Base-by-base conservation (phyloP, 2,797 vertebrate genomes). In the Huso huso region DNA sequence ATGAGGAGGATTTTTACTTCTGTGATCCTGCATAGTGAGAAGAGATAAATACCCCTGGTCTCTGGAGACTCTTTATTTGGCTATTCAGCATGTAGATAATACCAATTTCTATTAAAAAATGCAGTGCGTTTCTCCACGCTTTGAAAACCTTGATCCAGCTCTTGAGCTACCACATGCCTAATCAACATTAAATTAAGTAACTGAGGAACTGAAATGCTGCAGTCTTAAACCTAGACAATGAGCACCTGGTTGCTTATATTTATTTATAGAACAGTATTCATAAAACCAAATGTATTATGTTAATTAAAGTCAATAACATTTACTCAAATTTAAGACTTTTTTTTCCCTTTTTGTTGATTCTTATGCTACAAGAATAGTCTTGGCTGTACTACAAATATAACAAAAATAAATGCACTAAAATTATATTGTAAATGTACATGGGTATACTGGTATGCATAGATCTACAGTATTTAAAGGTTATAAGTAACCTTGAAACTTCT, bases 191-290 rank as follows among this genome's bases (percentile, higher is more conserved):
- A 51, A 65, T 37, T 51, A 66, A 51, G 61, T 48, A 52, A 55
- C 52, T 51, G 55, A 9, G 48, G 59, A 73, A 59, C 69, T 65
- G 58, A 48, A 65, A 69, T 63, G 64, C 51, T 60, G 62, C 70
- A 74, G 73, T 79, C 77, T 70, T 76, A 74, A 62, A 70, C 64
- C 67, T 11, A 57, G 69, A 49, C 18, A 63, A 15, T 51, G 49
- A 0, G 55, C 10, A 58, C 12, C 55, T 58, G 12, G 3, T 58
- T 58, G 13, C 18, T 18, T 18, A 58, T 12, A 58, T 58, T 10
- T 58, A 58, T 58, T 58, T 10, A 58, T 58, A n/a, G 18, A 18
- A 18, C 55, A 58, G 8, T 58, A 18, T 18, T n/a, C 4, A 12
- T 12, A 58, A 58, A 58, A 58, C 9, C 5, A 18, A 18, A 18